These are phyloP conservation scores for Atta cephalotes DNA, from an alignment of 1,140 invertebrate genomes.

Conservation along the genomic window DNA sequence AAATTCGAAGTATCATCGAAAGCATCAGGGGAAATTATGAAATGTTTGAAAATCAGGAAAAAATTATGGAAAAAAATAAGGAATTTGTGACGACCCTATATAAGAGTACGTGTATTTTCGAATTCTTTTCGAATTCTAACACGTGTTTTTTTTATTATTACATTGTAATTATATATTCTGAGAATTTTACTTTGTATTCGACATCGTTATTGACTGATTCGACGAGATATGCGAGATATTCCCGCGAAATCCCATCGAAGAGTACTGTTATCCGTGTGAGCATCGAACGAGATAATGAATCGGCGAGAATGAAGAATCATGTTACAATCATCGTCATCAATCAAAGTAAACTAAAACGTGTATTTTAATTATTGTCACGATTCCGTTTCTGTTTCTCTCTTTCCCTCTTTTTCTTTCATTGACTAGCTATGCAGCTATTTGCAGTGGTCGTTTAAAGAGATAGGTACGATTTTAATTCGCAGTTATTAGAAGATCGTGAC, in stretches of 20 bases:
- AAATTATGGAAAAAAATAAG: too few relatives aligned
- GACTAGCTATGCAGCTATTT: background rate
- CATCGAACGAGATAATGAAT: conserved; percentile 30
- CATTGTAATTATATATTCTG: background rate
- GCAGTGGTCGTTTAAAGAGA: background rate
- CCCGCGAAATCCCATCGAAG: conserved; percentile 24
- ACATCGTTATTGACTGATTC: conserved; percentile 9
- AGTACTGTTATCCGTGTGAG: conserved; percentile 39
- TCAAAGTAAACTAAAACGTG: background rate
- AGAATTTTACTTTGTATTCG: background rate
- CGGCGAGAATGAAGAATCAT: background rate
- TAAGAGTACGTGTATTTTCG: background rate
- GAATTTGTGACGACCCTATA: too few relatives aligned
- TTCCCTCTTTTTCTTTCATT: background rate
- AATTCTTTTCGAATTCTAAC: background rate
- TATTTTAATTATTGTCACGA: conserved; percentile 20
- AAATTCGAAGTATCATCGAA: too few relatives aligned
- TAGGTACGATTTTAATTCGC: conserved; percentile 11
- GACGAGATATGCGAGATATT: conserved; percentile 25
- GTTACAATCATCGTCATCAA: background rate
- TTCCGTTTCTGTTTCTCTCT: background rate
- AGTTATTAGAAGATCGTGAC: conserved; percentile 10
- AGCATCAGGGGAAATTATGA: too few relatives aligned
- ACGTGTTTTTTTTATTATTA: background rate
- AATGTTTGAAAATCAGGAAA: too few relatives aligned